Evolutionary conservation across 2,888 invertebrate genomes (phyloP).

Genomic region (Pristionchus arcanus): DNA sequence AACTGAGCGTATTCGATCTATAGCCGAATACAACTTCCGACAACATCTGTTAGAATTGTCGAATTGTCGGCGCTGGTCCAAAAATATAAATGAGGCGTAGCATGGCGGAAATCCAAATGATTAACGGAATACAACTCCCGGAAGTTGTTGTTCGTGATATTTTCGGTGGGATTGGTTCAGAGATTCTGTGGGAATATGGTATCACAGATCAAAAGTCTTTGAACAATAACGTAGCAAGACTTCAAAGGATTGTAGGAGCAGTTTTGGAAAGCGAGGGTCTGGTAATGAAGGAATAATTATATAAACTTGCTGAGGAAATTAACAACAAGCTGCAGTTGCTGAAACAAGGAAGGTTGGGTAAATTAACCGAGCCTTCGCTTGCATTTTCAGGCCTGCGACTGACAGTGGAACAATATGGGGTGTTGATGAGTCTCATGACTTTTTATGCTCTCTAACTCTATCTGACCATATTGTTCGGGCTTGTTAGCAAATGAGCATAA

Average conservation of each 20-base stretch:
- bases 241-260: background rate
- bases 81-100: background rate
- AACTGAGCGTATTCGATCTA: background rate
- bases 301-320: background rate
- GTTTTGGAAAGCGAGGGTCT: background rate
- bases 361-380: background rate
- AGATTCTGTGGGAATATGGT: too few species aligned
- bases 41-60: background rate
- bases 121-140: too few species aligned
- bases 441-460: too few species aligned
- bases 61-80: background rate
- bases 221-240: too few species aligned
- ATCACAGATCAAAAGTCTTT: too few species aligned
- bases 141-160: too few species aligned
- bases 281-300: background rate
- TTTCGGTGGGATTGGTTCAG: too few species aligned
- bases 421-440: too few species aligned
- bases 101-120: too few species aligned
- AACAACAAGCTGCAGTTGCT: background rate
- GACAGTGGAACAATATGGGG: background rate
- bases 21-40: background rate
- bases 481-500: background rate
- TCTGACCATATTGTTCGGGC: too few species aligned
- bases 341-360: background rate
- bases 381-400: background rate